Base-by-base conservation (phyloP, 2,888 invertebrate genomes). In the Amphipyra tragopoginis region DNA sequence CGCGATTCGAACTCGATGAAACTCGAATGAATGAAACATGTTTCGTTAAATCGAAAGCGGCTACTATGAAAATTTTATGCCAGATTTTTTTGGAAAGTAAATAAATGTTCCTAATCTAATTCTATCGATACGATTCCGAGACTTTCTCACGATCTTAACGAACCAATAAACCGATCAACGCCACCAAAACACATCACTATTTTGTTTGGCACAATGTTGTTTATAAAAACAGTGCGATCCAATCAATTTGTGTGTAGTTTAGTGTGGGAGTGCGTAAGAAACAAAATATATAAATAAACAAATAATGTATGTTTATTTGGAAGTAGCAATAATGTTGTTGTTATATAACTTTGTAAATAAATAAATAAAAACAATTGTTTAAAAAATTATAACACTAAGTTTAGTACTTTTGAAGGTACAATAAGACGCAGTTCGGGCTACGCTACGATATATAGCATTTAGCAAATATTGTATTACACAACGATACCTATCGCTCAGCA, bases 81-180 rank as follows among this genome's bases (percentile, higher is more conserved):
- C 29, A 7, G 29, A 29, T 29, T 29, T 5, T 29, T 7, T 2
- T 29, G 7, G 5, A 29, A 29, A 29, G 5, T 7, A 29, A 29
- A 29, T 29, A 29, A 29, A 29, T 29, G 29, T 29, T 29, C 5
- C 14, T 26, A 39, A 8, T 10, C n/a, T 0, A 44, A 58, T 58
- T 33, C 2, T 13, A 33, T 33, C 13, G 13, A 61, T 29, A 43
- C 34, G 33, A 34, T 55, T 40, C 36, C 8, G 5, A 43, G 5
- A 44, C 48, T 29, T 26, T 44, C 51, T n/a, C 36, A 34, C 43
- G 15, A 38, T 29, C 34, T 34, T 56, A 14, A 48, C 8, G 11
- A 43, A 38, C 9, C 7, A 34, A 66, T 65, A 44, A 49, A 73
- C 61, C 40, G 36, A 7, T 73, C 74, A 51, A 11, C 60, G 4